These are phyloP conservation scores for Apocheima hispidaria DNA, from an alignment of 2,888 invertebrate species.

Conservation along the genomic window DNA sequence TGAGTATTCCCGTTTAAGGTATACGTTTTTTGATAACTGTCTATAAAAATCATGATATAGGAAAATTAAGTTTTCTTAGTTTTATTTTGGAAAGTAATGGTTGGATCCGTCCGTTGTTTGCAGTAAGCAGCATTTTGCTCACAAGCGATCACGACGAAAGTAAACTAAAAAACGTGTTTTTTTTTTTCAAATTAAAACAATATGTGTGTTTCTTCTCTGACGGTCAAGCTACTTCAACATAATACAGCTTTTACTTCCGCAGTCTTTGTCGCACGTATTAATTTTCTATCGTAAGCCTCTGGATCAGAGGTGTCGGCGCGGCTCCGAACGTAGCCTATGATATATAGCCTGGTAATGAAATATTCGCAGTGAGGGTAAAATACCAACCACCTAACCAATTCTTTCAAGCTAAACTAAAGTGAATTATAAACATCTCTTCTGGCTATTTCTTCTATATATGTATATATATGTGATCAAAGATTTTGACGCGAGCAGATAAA, in stretches of 20 bases:
- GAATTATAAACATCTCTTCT: neutral
- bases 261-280: constrained; percentile 69
- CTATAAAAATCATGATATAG: too few species aligned
- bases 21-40: too few species aligned
- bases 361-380: constrained; percentile 70
- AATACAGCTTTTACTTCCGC: constrained; percentile 47
- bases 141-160: too few species aligned
- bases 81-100: too few species aligned
- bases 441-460: too few species aligned
- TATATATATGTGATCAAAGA: neutral
- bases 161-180: too few species aligned
- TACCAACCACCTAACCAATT: constrained; percentile 10
- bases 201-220: neutral
- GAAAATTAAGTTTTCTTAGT: too few species aligned
- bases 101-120: too few species aligned
- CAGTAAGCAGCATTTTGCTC: too few species aligned
- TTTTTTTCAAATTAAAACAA: too few species aligned
- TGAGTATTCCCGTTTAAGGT: too few species aligned
- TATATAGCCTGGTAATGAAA: constrained; percentile 83
- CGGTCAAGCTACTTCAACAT: constrained; percentile 28
- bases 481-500: too few species aligned
- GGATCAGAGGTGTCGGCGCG: constrained; percentile 76
- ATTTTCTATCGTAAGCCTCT: constrained; percentile 78
- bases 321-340: constrained; percentile 76
- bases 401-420: neutral